A percentile compares a stretch with the other conserved stretches of the same genome.
phyloP scores from a whole-genome alignment of 2,888 invertebrate species.

The Sesamia inferens region DNA sequence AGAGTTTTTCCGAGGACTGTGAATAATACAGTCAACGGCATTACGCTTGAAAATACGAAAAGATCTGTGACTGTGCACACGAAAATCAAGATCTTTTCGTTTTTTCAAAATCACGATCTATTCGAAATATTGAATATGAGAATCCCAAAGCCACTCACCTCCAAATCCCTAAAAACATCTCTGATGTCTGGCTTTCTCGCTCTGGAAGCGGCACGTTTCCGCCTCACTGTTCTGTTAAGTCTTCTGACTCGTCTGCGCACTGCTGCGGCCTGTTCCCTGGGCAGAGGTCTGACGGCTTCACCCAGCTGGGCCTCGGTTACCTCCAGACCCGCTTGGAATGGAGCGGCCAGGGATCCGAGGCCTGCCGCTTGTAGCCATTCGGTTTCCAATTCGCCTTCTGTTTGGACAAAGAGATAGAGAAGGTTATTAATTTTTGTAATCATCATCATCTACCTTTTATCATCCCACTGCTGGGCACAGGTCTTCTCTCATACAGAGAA shows the following conservation, averaged over 20 bases:
- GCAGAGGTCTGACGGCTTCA: slow-evolving; percentile 90
- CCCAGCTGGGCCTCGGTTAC: slow-evolving; percentile 92
- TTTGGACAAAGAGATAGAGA: slow-evolving; percentile 62
- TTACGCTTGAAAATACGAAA: not conserved
- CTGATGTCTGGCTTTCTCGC: slow-evolving; percentile 94
- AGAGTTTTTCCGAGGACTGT: not conserved
- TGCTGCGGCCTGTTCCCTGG: slow-evolving; percentile 94
- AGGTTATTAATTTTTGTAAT: not conserved
- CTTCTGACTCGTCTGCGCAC: slow-evolving; percentile 93
- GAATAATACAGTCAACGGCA: not conserved
- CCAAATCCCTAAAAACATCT: slow-evolving; percentile 95
- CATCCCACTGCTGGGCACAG: too few species aligned
- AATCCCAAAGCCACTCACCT: slow-evolving; percentile 87
- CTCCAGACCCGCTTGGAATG: slow-evolving; percentile 92
- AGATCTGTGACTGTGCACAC: not conserved
- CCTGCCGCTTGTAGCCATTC: slow-evolving; percentile 94
- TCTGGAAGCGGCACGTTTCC: slow-evolving; percentile 87
- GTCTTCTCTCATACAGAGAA: too few species aligned
- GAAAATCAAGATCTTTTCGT: too few species aligned
- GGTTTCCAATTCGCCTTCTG: slow-evolving; percentile 94
- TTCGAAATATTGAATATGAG: not conserved
- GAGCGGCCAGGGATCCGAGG: slow-evolving; percentile 92
- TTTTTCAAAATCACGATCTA: too few species aligned
- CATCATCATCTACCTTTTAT: too few species aligned
- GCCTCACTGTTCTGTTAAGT: slow-evolving; percentile 93